Percentiles rank a stretch among this genome's conserved stretches.
Evolutionary conservation across 2,888 invertebrate genomes (phyloP).

Genomic region (Carterocephalus palaemon): DNA sequence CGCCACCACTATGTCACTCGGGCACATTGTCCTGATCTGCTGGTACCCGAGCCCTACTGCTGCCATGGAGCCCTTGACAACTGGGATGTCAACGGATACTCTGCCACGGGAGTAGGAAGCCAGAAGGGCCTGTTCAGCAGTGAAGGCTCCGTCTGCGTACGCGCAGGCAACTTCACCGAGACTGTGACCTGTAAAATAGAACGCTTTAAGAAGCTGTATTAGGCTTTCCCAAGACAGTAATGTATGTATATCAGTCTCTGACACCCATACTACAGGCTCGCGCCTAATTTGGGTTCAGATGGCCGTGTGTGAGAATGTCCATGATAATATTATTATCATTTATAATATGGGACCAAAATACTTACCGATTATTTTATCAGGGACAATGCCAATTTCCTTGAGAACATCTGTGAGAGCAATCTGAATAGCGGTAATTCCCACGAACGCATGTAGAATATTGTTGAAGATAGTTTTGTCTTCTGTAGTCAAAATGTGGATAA

Average conservation of each 20-base stretch:
- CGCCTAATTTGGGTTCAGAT: no score
- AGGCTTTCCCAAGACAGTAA: no score
- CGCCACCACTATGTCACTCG: slow-evolving; percentile 81
- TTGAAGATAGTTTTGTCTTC: slow-evolving; percentile 61
- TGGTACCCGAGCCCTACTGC: slow-evolving; percentile 83
- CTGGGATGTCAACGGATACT: slow-evolving; percentile 80
- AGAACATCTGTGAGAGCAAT: slow-evolving; percentile 67
- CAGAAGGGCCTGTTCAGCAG: slow-evolving; percentile 87
- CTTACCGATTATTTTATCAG: slow-evolving; percentile 85
- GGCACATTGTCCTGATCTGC: slow-evolving; percentile 43
- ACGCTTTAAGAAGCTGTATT: no score
- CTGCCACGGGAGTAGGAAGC: slow-evolving; percentile 87
- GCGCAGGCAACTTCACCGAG: slow-evolving; percentile 95
- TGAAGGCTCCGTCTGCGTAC: slow-evolving; percentile 92
- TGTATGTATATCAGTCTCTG: no score
- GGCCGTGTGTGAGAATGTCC: no score
- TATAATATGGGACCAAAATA: no score
- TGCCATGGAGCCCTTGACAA: slow-evolving; percentile 88
- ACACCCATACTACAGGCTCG: no score
- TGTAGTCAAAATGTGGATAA: slow-evolving; percentile 78
- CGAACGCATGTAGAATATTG: slow-evolving; percentile 83
- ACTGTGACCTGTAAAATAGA: slow-evolving; percentile 43
- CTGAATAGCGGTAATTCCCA: slow-evolving; percentile 84
- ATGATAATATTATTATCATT: no score
- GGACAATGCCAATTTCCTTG: slow-evolving; percentile 75